Evolutionary conservation across 2,888 invertebrate species (phyloP), one percentile per base, ranked within the genome.

Genomic region (Alentia gelatinosa): DNA sequence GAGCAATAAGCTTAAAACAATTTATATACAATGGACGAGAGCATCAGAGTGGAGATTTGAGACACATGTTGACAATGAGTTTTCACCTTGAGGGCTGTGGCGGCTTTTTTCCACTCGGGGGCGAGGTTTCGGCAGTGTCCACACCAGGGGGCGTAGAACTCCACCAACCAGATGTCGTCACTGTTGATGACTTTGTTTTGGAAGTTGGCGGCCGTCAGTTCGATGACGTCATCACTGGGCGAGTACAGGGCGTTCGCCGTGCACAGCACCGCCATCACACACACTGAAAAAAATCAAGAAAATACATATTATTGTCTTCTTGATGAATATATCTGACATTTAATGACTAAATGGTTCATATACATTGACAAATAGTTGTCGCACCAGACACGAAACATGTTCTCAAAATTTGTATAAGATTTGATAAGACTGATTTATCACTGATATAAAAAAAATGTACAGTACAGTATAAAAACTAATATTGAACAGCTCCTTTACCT

Each of bases 171-270:
- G 37, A 99, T 96, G 93, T 98, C 97, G 96, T 99, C 98, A 93
- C 98, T 97, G 93, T 98, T 97, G 84, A 97, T 96, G 4, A 99
- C 99, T 90, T 98, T 96, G 95, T 98, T 97, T 93, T 99, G 98
- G 96, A 99, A 99, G 97, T 99, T 99, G 93, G 97, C 97, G 96
- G 99, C 99, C 0, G 99, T 99, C 92, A 99, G 96, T 95, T 98
- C 98, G 93, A 99, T 96, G 26, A 99, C 99, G 96, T 97, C 97
- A 91, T 96, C 96, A 42, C 94, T 93, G 23, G 94, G 93, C 7
- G 93, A 92, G 91, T 95, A 95, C 89, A 95, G 88, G 5, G 93
- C 94, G 63, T 75, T 7, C 26, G 75, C 75, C 1, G 40, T 74
- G 39, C 40, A 30, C 40, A 90, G 42, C 40, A 90, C 74, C 9